Base-by-base conservation (phyloP, 2,888 invertebrate genomes). In the Chrysina gloriosa region DNA sequence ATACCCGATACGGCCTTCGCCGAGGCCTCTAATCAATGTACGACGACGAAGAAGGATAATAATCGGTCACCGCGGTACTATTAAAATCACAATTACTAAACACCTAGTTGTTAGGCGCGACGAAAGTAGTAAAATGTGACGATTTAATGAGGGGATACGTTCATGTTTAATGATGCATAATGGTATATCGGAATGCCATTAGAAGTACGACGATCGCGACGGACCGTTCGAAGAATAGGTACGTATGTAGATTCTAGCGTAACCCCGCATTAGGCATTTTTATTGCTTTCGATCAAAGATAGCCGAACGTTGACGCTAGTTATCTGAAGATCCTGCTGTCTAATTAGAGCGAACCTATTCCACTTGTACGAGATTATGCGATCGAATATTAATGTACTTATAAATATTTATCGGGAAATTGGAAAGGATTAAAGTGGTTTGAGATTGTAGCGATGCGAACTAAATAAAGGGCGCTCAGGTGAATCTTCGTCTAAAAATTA, bases 31-130 rank as follows among this genome's bases (percentile, higher is more conserved):
- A 52, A 52, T 52, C 52, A 52, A 52, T 29, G 50, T 11, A 9
- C 31, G 45, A 47, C 52, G 11, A 29, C 16, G 52, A 14, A 11
- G 29, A 52, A 52, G 52, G 27, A 52, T 52, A 52, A 52, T 52
- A 29, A 29, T 52, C 14, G 29, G 29, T 14, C 52, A 19, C 4
- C 7, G 19, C 16, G 25, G 4, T 23, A 14, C 39, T 58, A 58
- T 58, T 58, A 58, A 58, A 58, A 58, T 39, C 58, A 39, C 58
- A 58, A 58, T 58, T 58, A 58, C 58, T 58, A 58, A 58, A 58
- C 58, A 58, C 39, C 58, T 39, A 39, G 58, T 58, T 39, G 58
- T 58, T 58, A 58, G 39, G 39, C 58, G 58, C 36, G 39, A 39
- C 58, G 58, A 39, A 58, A 39, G 58, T 52, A 39, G 39, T 58